Percentiles rank a stretch among this genome's conserved stretches.
Evolutionary conservation across 2,888 invertebrate species (phyloP).

Genomic region (Phyllotreta striolata): DNA sequence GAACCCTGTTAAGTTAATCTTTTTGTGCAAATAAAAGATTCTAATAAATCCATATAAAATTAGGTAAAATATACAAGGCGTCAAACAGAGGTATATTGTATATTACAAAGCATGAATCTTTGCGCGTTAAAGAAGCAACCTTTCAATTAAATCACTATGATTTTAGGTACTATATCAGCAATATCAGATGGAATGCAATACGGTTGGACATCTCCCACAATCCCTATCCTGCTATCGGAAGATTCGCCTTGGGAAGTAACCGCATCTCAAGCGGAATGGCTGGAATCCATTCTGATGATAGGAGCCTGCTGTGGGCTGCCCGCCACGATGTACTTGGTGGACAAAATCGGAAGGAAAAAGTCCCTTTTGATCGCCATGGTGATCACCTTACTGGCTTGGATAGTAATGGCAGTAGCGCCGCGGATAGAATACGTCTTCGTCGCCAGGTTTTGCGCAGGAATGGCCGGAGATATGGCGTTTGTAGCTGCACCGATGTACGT

Average conservation of each 20-base stretch:
- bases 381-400: conserved; percentile 55
- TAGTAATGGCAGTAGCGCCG: conserved; percentile 54
- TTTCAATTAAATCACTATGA: no score
- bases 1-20: no score
- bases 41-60: no score
- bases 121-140: no score
- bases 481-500: conserved; percentile 61
- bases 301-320: conserved; percentile 55
- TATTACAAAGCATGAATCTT: no score
- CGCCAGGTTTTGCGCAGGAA: conserved; percentile 57
- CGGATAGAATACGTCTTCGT: conserved; percentile 53
- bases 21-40: no score
- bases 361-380: conserved; percentile 55
- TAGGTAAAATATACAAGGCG: no score
- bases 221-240: conserved; percentile 52
- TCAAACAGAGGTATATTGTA: no score
- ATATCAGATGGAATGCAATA: conserved; percentile 61
- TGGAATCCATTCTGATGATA: conserved; percentile 52
- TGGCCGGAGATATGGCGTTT: conserved; percentile 59
- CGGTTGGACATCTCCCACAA: conserved; percentile 59
- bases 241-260: conserved; percentile 53
- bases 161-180: conserved; percentile 58
- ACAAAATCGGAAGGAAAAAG: conserved; percentile 55
- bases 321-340: conserved; percentile 54
- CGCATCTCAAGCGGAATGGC: conserved; percentile 49